phyloP scores from a whole-genome alignment of 2,113 vertebrate genomes.

The Eclectus roratus region DNA sequence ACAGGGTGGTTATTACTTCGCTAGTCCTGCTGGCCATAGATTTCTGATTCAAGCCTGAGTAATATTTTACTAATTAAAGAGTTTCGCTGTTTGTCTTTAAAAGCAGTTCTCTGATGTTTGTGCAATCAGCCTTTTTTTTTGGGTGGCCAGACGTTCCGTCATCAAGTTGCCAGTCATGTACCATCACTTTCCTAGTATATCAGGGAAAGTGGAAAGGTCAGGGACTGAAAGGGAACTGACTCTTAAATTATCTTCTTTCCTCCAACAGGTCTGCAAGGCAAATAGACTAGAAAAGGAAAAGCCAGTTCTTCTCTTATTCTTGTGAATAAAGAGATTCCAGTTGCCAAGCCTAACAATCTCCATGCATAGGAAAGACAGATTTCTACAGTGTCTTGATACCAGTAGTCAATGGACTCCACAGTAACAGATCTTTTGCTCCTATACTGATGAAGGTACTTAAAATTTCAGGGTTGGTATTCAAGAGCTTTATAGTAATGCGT shows the following conservation, averaged over 20 bases:
- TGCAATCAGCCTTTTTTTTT: not conserved
- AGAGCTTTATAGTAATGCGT: not conserved
- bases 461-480: not conserved
- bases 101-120: not conserved
- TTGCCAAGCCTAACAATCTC: not conserved
- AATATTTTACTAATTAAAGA: not conserved
- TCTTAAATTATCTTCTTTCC: not conserved
- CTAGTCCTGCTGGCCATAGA: not conserved
- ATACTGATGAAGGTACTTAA: not conserved
- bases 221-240: not conserved
- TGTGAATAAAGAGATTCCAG: not conserved
- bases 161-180: not conserved
- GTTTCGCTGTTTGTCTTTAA: not conserved
- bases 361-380: not conserved
- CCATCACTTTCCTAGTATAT: not conserved
- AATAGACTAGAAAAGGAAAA: not conserved
- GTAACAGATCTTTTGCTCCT: not conserved
- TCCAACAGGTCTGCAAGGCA: not conserved
- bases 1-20: not conserved
- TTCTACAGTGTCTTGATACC: not conserved
- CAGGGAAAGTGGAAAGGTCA: not conserved
- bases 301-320: not conserved
- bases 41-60: not conserved
- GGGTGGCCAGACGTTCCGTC: not conserved
- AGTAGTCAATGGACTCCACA: not conserved